phyloP scores from a whole-genome alignment of 2,113 vertebrate species.

The Archocentrus centrarchus region DNA sequence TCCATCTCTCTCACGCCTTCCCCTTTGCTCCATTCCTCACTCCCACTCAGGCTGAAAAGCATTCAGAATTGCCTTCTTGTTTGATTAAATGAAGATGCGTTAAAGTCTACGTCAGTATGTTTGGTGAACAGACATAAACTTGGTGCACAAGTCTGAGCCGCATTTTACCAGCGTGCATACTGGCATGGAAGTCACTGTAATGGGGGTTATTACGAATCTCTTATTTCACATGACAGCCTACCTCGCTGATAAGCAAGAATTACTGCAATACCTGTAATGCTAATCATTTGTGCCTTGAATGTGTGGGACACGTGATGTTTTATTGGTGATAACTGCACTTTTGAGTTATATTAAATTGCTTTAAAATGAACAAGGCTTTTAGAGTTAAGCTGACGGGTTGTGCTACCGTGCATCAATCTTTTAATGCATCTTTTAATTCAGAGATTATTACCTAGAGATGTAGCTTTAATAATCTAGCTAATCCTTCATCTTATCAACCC shows the following conservation, averaged over 20 bases:
- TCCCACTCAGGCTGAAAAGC: conserved; percentile 30
- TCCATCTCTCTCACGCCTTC: conserved; percentile 7
- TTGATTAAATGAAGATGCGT: conserved; percentile 29
- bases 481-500: background rate
- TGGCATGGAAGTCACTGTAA: conserved; percentile 3
- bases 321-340: background rate
- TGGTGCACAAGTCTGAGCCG: background rate
- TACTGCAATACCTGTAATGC: background rate
- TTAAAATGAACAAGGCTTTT: background rate
- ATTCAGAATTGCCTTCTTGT: conserved; percentile 8
- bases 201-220: conserved; percentile 1
- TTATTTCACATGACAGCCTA: background rate
- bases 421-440: background rate
- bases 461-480: background rate
- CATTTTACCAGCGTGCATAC: background rate
- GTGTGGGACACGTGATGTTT: background rate
- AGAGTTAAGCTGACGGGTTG: background rate
- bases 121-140: conserved; percentile 1
- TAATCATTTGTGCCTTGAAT: background rate
- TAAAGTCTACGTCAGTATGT: background rate
- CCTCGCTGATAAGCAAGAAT: background rate
- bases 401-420: background rate
- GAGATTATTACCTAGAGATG: background rate
- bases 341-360: background rate
- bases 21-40: conserved; percentile 12